phyloP scores from a whole-genome alignment of 2,113 vertebrate species.

The Trogon melanurus region DNA sequence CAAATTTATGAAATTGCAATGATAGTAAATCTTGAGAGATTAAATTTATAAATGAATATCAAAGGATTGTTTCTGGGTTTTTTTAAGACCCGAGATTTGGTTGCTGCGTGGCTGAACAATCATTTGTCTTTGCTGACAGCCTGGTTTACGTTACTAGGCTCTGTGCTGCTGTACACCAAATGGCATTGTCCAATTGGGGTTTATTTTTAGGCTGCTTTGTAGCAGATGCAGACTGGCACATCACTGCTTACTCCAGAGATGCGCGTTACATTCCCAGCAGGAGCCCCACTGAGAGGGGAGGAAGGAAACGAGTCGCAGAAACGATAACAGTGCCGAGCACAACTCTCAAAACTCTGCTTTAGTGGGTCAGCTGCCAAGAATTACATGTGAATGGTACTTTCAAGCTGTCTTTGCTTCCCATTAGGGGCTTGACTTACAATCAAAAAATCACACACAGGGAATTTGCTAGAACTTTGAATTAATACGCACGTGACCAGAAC shows the following conservation, averaged over 20 bases:
- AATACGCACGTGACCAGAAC: background rate
- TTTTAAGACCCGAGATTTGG: background rate
- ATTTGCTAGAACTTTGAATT: background rate
- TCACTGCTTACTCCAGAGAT: background rate
- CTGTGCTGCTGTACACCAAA: slow-evolving; percentile 25
- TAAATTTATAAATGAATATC: background rate
- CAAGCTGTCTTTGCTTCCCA: background rate
- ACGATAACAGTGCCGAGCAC: background rate
- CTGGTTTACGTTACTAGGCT: background rate
- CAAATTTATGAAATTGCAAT: background rate
- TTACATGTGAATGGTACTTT: background rate
- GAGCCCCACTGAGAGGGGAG: background rate
- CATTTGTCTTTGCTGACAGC: slow-evolving; percentile 42
- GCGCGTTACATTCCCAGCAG: slow-evolving; percentile 14
- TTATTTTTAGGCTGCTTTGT: slow-evolving; percentile 55
- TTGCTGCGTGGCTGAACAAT: slow-evolving; percentile 17
- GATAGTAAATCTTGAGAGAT: slow-evolving; percentile 11
- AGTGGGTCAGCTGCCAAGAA: slow-evolving; percentile 21
- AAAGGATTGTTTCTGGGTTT: background rate
- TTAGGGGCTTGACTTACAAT: background rate
- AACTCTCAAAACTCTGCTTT: background rate
- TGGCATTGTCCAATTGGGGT: slow-evolving; percentile 22
- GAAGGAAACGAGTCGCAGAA: background rate
- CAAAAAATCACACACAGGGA: background rate
- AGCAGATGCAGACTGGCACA: slow-evolving; percentile 42